Base-by-base conservation (phyloP, 2,797 vertebrate species). In the Parauchenoglanis punctatus region DNA sequence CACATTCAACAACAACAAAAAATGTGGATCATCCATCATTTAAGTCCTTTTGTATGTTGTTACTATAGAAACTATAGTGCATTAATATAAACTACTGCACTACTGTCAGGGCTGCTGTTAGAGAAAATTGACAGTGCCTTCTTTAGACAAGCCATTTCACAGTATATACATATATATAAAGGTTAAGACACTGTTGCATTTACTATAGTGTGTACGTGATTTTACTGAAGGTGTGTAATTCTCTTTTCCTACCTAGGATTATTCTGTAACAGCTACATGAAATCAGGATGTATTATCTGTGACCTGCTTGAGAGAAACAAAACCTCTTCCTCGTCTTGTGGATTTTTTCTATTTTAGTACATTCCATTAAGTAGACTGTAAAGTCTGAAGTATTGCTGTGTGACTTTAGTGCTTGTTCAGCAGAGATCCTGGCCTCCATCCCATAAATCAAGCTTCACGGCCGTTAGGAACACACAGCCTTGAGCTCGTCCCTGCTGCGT, bases 401-500 rank as follows among this genome's bases (percentile, higher is more conserved):
- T 25, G 31, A 68, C 28, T 76, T 44, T 75, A 4, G 17, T 49
- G 85, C 78, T 31, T 75, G 70, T 75, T 75, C 70, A 85, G 70
- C 85, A 86, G 35, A 44, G 67, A 73, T 81, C 56, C 78, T 59
- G 78, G 25, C 44, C 35, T 49, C 35, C 23, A 3, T 40, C n/a
- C 46, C 13, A 11, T 76, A 76, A 81, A 86, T 86, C 76, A 67
- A 10, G 31, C 40, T 82, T 87, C 77, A 83, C 1, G 81, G 76
- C 40, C 49, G 46, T 80, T 44, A 68, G 67, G 40, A 52, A n/a
- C 25, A 40, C 46, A 80, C 56, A 58, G 85, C 86, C 85, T 87
- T 88, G 72, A 86, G 87, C 59, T 81, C 58, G 31, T 52, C 58
- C 72, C 73, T 58, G 46, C 80, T 70, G 35, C 8, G 70, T 72